phyloP scores from a whole-genome alignment of 2,888 invertebrate genomes.

The Tuberolachnus salignus region DNA sequence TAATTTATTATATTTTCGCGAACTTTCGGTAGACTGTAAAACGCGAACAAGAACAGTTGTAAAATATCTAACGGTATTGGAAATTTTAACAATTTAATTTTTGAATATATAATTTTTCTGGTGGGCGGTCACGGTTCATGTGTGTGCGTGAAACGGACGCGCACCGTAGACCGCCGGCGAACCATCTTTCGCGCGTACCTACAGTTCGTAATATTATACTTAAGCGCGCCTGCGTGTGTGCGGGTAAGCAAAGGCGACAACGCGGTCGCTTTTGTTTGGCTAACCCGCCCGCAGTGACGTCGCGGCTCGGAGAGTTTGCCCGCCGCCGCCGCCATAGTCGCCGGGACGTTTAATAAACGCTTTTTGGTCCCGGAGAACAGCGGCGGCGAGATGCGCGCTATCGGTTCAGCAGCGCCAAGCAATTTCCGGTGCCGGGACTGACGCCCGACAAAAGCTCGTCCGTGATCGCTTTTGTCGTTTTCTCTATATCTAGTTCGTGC shows the following conservation, averaged over 20 bases:
- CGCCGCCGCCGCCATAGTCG: constrained; percentile 1
- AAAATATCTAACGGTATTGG: no score
- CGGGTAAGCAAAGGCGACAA: background rate
- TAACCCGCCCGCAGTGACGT: constrained; percentile 18
- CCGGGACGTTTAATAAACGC: constrained; percentile 50
- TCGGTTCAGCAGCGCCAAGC: constrained; percentile 52
- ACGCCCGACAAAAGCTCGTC: constrained; percentile 46
- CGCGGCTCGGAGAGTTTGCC: constrained; percentile 12
- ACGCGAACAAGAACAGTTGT: no score
- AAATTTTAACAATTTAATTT: no score
- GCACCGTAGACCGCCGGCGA: background rate
- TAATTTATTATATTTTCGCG: no score
- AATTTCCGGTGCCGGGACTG: constrained; percentile 51
- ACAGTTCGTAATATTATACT: no score
- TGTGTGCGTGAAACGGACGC: background rate
- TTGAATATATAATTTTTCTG: background rate
- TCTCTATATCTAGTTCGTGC: no score
- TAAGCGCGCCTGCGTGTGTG: background rate
- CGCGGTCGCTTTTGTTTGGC: constrained; percentile 17
- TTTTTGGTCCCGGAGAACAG: constrained; percentile 39
- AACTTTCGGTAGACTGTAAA: no score
- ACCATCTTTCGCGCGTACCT: background rate
- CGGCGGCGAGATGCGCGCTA: constrained; percentile 22
- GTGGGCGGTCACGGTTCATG: background rate
- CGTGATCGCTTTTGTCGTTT: constrained; percentile 27